phyloP scores from a whole-genome alignment of 2,888 invertebrate species.

The Hydriomena furcata region DNA sequence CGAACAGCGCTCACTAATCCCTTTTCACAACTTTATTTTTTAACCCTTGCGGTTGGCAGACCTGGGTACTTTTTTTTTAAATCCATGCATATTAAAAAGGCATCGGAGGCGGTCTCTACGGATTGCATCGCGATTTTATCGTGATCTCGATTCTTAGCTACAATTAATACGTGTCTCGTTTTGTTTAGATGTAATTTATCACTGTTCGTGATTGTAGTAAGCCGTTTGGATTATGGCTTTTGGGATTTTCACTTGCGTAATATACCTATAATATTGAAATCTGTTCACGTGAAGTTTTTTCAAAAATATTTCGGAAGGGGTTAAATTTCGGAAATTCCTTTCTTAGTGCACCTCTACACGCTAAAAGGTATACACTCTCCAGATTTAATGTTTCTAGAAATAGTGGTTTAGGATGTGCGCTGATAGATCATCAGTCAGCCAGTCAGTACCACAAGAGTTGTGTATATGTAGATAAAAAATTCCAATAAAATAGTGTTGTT shows the following conservation, averaged over 20 bases:
- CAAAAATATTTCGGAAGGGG: too few species aligned
- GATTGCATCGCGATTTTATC: slow-evolving; percentile 38
- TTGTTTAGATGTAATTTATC: slow-evolving; percentile 40
- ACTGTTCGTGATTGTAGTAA: slow-evolving; percentile 32
- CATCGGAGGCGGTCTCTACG: slow-evolving; percentile 27
- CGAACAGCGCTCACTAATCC: slow-evolving; percentile 64
- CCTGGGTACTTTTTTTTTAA: slow-evolving; percentile 51
- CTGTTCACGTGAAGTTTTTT: too few species aligned
- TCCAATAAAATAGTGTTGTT: too few species aligned
- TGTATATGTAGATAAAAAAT: too few species aligned
- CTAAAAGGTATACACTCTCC: too few species aligned
- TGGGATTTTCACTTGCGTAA: slow-evolving; percentile 14
- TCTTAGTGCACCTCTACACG: too few species aligned
- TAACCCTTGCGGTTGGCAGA: slow-evolving; percentile 48
- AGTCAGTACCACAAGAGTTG: too few species aligned
- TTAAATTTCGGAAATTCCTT: too few species aligned
- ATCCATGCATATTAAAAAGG: slow-evolving; percentile 51
- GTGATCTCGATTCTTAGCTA: slow-evolving; percentile 35
- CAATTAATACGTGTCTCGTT: slow-evolving; percentile 39
- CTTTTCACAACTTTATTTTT: slow-evolving; percentile 60
- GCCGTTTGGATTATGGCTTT: slow-evolving; percentile 14
- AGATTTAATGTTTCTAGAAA: too few species aligned
- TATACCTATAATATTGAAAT: too few species aligned
- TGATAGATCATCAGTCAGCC: too few species aligned
- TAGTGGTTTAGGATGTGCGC: too few species aligned